Evolutionary conservation across 2,113 vertebrate species (phyloP).

Genomic region (Hydrochoerus hydrochaeris): DNA sequence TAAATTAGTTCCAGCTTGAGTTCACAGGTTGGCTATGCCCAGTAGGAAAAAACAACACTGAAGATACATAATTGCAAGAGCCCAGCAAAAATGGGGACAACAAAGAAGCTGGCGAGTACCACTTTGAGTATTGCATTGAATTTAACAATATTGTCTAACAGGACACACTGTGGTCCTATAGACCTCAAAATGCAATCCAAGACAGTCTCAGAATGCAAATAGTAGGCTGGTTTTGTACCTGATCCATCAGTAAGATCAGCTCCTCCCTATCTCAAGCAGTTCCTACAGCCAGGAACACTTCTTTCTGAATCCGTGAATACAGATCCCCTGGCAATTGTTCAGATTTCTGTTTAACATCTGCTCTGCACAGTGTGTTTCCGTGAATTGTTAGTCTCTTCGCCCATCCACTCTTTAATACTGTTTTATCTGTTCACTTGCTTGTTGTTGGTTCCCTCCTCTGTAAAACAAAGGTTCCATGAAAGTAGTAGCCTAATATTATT

Average conservation of each 20-base stretch:
- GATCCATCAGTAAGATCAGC: background rate
- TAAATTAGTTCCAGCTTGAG: background rate
- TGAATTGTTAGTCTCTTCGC: background rate
- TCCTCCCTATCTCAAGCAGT: background rate
- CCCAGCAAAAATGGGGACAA: no score
- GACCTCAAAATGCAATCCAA: background rate
- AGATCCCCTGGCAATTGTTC: background rate
- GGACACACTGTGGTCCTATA: accelerated
- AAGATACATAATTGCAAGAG: background rate
- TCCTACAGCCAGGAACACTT: background rate
- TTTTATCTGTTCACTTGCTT: background rate
- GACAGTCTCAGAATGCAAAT: background rate
- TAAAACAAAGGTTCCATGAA: background rate
- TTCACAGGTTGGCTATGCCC: background rate
- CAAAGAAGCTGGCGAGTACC: background rate
- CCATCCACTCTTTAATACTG: background rate
- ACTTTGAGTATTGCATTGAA: background rate
- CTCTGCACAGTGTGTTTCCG: background rate
- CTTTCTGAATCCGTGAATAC: background rate
- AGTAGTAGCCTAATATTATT: background rate
- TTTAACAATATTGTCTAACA: background rate
- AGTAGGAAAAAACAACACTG: background rate
- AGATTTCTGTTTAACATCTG: background rate
- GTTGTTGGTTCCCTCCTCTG: background rate
- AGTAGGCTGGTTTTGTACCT: background rate